Evolutionary conservation across 2,797 vertebrate species (phyloP).

Genomic region (Mus spretus): DNA sequence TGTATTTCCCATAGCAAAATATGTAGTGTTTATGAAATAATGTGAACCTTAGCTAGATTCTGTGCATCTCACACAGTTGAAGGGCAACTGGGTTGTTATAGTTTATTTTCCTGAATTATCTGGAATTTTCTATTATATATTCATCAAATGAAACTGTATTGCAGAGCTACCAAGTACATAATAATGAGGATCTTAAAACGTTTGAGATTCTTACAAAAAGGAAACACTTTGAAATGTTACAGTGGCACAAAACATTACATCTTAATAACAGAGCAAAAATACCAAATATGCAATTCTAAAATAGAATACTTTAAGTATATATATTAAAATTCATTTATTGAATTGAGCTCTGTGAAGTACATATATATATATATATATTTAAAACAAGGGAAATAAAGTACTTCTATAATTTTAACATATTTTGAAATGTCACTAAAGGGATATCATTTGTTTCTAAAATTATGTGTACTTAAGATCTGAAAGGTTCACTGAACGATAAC

Average conservation of each 20-base stretch:
- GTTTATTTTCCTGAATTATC: slow-evolving; percentile 61
- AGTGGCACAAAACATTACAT: slow-evolving; percentile 50
- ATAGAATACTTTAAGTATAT: slow-evolving; percentile 47
- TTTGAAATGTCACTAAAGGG: slow-evolving; percentile 60
- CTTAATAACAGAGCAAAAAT: slow-evolving; percentile 61
- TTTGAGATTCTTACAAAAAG: slow-evolving; percentile 41
- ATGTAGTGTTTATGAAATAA: slow-evolving; percentile 57
- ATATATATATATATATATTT: background rate
- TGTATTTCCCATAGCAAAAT: background rate
- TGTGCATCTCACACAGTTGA: background rate
- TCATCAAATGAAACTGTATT: slow-evolving; percentile 47
- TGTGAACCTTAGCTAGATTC: background rate
- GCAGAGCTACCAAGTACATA: slow-evolving; percentile 36
- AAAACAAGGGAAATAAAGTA: slow-evolving; percentile 61
- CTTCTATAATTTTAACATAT: slow-evolving; percentile 19
- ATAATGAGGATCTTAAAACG: slow-evolving; percentile 41
- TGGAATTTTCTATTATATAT: slow-evolving; percentile 50
- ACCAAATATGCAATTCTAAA: slow-evolving; percentile 60
- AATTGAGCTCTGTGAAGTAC: slow-evolving; percentile 44
- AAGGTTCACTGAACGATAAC: slow-evolving; percentile 23
- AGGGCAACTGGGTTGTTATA: background rate
- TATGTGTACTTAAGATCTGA: slow-evolving; percentile 10
- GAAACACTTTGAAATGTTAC: slow-evolving; percentile 54
- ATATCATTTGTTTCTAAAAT: slow-evolving; percentile 41
- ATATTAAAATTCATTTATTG: slow-evolving; percentile 55